phyloP scores from a whole-genome alignment of 2,113 vertebrate species.

The Prinia subflava region DNA sequence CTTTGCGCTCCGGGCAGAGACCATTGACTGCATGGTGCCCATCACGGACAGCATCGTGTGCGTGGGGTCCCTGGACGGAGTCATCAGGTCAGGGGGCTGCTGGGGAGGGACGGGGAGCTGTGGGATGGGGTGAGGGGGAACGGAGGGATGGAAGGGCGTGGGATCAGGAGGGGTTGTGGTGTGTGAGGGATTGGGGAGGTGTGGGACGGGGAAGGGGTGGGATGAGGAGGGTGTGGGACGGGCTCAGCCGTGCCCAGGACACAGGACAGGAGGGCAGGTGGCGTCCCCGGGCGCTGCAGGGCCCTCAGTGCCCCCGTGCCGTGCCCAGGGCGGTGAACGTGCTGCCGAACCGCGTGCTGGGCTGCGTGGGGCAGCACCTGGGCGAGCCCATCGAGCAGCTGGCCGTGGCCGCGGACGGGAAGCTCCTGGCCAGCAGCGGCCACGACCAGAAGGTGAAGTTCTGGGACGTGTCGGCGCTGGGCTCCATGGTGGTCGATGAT shows the following conservation, averaged over 20 bases:
- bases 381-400: conserved; percentile 90
- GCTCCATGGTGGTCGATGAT: conserved; percentile 76
- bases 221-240: fast-evolving
- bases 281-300: neutral
- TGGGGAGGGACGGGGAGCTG: neutral
- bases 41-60: conserved; percentile 88
- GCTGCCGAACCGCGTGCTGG: conserved; percentile 90
- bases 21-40: conserved; percentile 87
- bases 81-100: conserved; percentile 81
- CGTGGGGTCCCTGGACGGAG: conserved; percentile 86
- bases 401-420: conserved; percentile 73
- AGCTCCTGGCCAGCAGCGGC: conserved; percentile 85
- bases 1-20: conserved; percentile 86
- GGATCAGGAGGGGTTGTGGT: neutral
- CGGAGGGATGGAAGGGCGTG: neutral
- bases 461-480: conserved; percentile 84
- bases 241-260: neutral
- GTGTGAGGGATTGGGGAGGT: too few species aligned
- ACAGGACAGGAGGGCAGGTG: fast-evolving
- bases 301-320: neutral
- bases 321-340: conserved; percentile 83
- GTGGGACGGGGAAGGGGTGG: neutral
- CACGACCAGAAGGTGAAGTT: conserved; percentile 95
- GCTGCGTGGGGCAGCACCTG: conserved; percentile 87
- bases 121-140: neutral